Evolutionary conservation across 2,888 invertebrate genomes (phyloP), one percentile per base, ranked within the genome.

Genomic region (Seira sanloemensis): DNA sequence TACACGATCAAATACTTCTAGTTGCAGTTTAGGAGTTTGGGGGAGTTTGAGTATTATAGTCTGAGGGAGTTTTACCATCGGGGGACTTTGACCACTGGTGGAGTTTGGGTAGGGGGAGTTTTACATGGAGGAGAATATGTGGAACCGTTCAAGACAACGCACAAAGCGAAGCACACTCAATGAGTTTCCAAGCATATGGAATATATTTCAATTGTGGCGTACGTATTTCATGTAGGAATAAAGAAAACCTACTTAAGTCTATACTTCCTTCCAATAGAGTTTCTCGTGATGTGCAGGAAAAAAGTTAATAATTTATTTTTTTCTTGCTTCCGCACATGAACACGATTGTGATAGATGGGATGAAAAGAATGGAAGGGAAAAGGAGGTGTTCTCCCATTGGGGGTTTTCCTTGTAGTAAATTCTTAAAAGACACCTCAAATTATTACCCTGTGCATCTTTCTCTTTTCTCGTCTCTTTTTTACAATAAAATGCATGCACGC

Each of bases 361-460:
- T 68, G 78, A 78, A 78, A 68, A 50, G 67, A 77, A 58, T 58
- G 62, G 46, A 75, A 69, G 66, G 69, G 12, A 12, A 37, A 73
- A 54, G 24, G 75, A 81, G 72, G 25, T 19, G 23, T 21, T 77
- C 72, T 66, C 82, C 73, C 73, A 37, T 54, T 25, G 68, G 82
- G 77, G 72, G 50, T 16, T 37, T 76, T 73, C 82, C 82, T 71
- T 77, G 71, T 76, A 71, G 82, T 76, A 82, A 74, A 83, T 73
- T 77, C 73, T 78, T 83, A 78, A 77, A 77, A 83, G 82, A 76
- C 75, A 72, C 77, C 77, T 78, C 82, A 83, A 83, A 83, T 83
- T 83, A 83, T 83, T 77, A 78, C 77, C 81, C 71, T 72, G 69
- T 82, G 81, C 71, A 82, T 82, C 69, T 76, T 69, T 37, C 9